phyloP scores from a whole-genome alignment of 1,140 invertebrate species.

The Orussus abietinus region DNA sequence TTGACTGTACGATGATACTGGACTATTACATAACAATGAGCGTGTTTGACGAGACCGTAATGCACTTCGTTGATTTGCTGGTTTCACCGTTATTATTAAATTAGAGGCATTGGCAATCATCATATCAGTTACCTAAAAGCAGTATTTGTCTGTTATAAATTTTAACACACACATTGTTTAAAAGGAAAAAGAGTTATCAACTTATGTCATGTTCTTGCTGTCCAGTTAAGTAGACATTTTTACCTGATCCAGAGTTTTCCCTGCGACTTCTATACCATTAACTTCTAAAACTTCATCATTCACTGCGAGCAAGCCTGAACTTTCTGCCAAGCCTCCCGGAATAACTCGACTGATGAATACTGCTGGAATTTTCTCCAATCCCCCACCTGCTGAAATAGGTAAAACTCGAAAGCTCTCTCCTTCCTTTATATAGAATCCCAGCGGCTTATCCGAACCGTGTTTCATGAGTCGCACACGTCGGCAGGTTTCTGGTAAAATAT shows the following conservation, averaged over 20 bases:
- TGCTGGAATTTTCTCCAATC: conserved; percentile 78
- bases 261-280: conserved; percentile 94
- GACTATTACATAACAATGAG: conserved; percentile 65
- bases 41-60: conserved; percentile 58
- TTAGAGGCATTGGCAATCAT: conserved; percentile 98
- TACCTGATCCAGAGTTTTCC: conserved; percentile 90
- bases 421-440: conserved; percentile 91
- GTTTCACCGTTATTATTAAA: conserved; percentile 91
- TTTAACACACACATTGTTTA: too few relatives aligned
- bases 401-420: conserved; percentile 77
- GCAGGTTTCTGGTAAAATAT: conserved; percentile 94
- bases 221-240: too few relatives aligned
- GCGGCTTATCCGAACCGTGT: conserved; percentile 88
- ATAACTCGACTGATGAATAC: conserved; percentile 88
- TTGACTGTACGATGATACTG: conserved; percentile 63
- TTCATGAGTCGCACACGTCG: conserved; percentile 87
- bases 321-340: conserved; percentile 76
- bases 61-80: conserved; percentile 79
- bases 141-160: too few relatives aligned
- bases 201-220: too few relatives aligned
- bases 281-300: conserved; percentile 97
- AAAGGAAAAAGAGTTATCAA: too few relatives aligned
- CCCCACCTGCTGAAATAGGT: conserved; percentile 53
- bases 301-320: conserved; percentile 87
- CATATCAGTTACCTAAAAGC: conserved; percentile 98